phyloP scores from a whole-genome alignment of 2,888 invertebrate genomes.

The Piscicola geometra region DNA sequence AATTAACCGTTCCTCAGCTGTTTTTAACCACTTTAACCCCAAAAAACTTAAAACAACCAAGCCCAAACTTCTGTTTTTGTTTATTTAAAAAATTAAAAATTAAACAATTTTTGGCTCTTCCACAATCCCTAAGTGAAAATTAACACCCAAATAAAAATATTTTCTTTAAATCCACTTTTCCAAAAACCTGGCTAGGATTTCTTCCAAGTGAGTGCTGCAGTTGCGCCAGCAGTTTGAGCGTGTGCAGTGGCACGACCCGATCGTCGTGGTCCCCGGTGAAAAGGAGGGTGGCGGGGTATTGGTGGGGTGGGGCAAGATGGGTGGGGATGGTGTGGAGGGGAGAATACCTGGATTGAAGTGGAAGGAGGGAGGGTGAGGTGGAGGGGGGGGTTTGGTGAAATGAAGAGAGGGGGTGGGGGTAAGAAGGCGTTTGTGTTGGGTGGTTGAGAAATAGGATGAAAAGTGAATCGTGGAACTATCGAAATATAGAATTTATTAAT shows the following conservation, averaged over 20 bases:
- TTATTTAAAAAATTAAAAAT: conserved; percentile 18
- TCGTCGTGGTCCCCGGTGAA: conserved; percentile 97
- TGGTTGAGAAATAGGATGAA: neutral
- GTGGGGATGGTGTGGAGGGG: conserved; percentile 83
- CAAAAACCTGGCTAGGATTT: conserved; percentile 61
- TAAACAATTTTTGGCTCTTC: too few relatives aligned
- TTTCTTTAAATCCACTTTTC: too few relatives aligned
- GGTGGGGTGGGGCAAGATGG: conserved; percentile 59
- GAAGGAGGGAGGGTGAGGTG: neutral
- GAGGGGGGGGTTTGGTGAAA: neutral
- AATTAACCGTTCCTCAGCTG: neutral
- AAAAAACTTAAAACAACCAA: neutral
- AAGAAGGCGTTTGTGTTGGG: conserved; percentile 5
- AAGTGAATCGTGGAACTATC: too few relatives aligned
- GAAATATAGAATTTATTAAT: too few relatives aligned
- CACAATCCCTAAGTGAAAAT: too few relatives aligned
- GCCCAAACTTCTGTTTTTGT: neutral
- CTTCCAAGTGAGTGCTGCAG: conserved; percentile 72
- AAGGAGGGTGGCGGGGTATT: conserved; percentile 86
- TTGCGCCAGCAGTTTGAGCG: conserved; percentile 86
- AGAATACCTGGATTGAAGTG: conserved; percentile 64
- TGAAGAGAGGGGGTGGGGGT: neutral
- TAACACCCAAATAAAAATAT: too few relatives aligned
- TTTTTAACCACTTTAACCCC: neutral
- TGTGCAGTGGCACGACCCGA: conserved; percentile 93